phyloP scores from a whole-genome alignment of 2,797 vertebrate genomes.

The Gallirallus australis region DNA sequence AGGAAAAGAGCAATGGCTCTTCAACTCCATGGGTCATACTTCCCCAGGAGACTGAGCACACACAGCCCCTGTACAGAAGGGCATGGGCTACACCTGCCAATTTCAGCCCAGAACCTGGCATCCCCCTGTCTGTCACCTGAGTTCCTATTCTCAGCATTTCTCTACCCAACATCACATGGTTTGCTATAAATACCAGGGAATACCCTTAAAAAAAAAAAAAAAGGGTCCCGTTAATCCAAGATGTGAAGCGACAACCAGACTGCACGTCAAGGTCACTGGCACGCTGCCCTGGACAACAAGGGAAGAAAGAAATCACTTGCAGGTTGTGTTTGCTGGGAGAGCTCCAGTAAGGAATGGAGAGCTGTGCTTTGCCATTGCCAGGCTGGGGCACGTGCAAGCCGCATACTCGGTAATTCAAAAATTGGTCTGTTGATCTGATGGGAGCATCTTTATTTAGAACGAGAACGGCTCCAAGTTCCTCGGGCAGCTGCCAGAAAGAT shows the following conservation, averaged over 20 bases:
- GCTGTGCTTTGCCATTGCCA: neutral
- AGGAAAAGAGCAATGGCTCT: neutral
- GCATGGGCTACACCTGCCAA: neutral
- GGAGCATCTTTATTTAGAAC: slow-evolving; percentile 49
- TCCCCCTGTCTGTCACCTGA: neutral
- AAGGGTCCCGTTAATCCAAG: neutral
- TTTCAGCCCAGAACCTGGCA: neutral
- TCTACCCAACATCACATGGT: accelerated
- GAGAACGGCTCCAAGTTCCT: slow-evolving; percentile 18
- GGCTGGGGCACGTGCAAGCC: neutral
- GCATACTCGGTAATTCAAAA: neutral
- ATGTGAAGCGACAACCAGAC: neutral
- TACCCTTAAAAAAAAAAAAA: neutral
- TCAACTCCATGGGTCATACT: neutral
- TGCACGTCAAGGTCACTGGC: neutral
- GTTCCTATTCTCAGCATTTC: neutral
- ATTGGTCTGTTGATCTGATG: slow-evolving; percentile 36
- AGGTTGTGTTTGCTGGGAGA: neutral
- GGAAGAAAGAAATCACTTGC: neutral
- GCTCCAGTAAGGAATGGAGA: neutral
- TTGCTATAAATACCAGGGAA: slow-evolving; percentile 28
- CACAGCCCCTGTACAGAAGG: neutral
- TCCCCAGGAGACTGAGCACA: neutral
- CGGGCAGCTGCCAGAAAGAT: neutral
- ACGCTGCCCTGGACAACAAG: neutral